A percentile compares a stretch with the other conserved stretches of the same genome.
These are phyloP conservation scores for Bombus waltoni DNA, from an alignment of 1,140 invertebrate species.

Conservation along the genomic window DNA sequence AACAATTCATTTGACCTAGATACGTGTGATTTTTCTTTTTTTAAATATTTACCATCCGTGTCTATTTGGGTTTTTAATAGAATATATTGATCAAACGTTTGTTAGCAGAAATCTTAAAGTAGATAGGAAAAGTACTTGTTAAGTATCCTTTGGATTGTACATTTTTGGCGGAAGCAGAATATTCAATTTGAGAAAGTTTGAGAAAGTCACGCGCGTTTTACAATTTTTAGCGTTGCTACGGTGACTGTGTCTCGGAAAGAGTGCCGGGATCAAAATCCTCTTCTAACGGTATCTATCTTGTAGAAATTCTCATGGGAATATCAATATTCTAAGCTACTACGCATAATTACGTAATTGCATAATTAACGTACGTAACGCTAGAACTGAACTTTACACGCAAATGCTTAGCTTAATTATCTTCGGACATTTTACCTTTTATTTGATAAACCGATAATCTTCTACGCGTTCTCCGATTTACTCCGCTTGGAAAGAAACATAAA, in stretches of 20 bases:
- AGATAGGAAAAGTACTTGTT: neutral
- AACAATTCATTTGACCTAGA: neutral
- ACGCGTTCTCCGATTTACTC: neutral
- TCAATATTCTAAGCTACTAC: neutral
- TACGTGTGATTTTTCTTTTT: too few species aligned
- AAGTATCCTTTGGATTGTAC: too few species aligned
- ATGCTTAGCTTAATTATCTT: neutral
- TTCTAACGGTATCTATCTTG: neutral
- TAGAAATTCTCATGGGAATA: neutral
- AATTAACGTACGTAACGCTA: neutral
- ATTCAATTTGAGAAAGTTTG: too few species aligned
- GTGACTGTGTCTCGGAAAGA: neutral
- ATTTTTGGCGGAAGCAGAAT: neutral
- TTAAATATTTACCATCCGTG: too few species aligned
- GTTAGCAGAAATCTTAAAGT: neutral
- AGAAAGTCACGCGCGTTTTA: neutral
- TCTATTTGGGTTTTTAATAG: too few species aligned
- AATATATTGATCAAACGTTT: neutral
- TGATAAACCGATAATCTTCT: too few species aligned
- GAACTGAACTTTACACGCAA: neutral
- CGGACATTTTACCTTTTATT: too few species aligned
- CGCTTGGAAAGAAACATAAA: too few species aligned
- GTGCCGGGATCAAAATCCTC: neutral
- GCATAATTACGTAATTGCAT: too few species aligned
- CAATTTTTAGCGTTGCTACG: neutral